These are phyloP conservation scores for Muntiacus reevesi DNA, from an alignment of 2,113 vertebrate genomes.

Conservation along the genomic window DNA sequence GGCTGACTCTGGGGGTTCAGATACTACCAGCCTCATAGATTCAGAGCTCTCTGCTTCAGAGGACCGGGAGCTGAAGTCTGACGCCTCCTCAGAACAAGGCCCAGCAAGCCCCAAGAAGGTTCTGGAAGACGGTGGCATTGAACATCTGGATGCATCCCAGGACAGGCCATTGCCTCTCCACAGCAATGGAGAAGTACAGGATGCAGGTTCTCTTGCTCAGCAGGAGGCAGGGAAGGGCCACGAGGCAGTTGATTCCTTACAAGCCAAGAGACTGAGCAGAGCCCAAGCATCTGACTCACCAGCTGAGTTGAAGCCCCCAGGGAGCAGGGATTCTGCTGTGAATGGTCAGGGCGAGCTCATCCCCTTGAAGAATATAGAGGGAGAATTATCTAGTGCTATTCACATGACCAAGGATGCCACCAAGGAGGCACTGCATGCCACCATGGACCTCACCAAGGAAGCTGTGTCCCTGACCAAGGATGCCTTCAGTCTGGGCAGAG, in stretches of 20 bases:
- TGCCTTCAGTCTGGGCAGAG: slow-evolving; percentile 91
- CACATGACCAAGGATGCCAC: slow-evolving; percentile 93
- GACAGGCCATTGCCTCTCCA: slow-evolving; percentile 55
- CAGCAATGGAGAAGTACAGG: slow-evolving; percentile 57
- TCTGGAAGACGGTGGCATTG: slow-evolving; percentile 77
- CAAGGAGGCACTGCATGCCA: slow-evolving; percentile 91
- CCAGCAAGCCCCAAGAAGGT: slow-evolving; percentile 53
- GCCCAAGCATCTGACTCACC: slow-evolving; percentile 47
- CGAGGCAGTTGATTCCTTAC: slow-evolving; percentile 85
- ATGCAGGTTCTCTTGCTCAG: neutral
- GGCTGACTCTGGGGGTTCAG: slow-evolving; percentile 86
- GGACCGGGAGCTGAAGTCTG: slow-evolving; percentile 79
- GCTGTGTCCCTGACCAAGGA: slow-evolving; percentile 95
- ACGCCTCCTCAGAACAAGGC: slow-evolving; percentile 73
- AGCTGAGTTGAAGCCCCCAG: neutral
- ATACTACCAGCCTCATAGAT: slow-evolving; percentile 92
- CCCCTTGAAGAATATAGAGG: slow-evolving; percentile 87
- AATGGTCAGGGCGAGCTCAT: slow-evolving; percentile 77
- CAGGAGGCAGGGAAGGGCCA: slow-evolving; percentile 76
- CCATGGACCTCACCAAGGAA: slow-evolving; percentile 95
- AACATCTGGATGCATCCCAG: slow-evolving; percentile 57
- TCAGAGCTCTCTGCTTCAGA: slow-evolving; percentile 86
- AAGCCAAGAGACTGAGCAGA: slow-evolving; percentile 64
- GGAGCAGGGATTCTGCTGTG: neutral
- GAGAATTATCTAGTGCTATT: slow-evolving; percentile 91